A percentile compares a stretch with the other conserved stretches of the same genome.
Conservation (phyloP, 2,888 invertebrate species). For the Elmis aenea region DNA sequence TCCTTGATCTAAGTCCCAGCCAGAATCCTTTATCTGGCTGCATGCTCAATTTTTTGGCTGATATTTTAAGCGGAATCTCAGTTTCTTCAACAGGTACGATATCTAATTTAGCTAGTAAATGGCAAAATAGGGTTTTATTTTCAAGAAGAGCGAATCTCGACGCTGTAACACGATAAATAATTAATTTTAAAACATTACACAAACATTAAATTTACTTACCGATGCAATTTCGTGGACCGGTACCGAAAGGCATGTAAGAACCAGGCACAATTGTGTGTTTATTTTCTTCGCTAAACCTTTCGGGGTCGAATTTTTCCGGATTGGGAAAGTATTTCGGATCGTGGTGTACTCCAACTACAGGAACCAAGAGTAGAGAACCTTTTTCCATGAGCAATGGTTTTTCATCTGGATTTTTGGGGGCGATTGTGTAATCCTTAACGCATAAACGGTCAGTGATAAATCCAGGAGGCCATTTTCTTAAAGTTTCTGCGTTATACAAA, state of each 20-base stretch:
- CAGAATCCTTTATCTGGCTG: constrained; percentile 40
- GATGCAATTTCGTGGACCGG: constrained; percentile 42
- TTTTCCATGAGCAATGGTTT: constrained; percentile 37
- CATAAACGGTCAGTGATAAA: constrained; percentile 48
- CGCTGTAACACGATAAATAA: constrained; percentile 36
- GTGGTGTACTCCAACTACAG: constrained; percentile 50
- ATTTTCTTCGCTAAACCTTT: constrained; percentile 52
- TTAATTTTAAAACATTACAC: no score
- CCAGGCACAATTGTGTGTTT: constrained; percentile 49
- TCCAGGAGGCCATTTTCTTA: constrained; percentile 49
- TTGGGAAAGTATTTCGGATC: constrained; percentile 54
- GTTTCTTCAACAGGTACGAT: constrained; percentile 27
- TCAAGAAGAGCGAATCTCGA: constrained; percentile 41
- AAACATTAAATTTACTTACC: no score
- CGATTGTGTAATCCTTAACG: constrained; percentile 47
- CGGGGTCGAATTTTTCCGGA: constrained; percentile 50
- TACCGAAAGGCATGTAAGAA: constrained; percentile 52
- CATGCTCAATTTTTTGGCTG: constrained; percentile 39
- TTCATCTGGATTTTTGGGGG: constrained; percentile 36
- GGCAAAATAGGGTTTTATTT: constrained; percentile 41
- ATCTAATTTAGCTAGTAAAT: constrained; percentile 36
- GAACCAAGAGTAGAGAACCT: constrained; percentile 48
- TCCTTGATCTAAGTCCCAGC: no score
- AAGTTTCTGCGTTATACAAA: constrained; percentile 43
- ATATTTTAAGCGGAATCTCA: constrained; percentile 27